Conservation (phyloP, 2,113 vertebrate genomes). For the Gymnarchus niloticus region DNA sequence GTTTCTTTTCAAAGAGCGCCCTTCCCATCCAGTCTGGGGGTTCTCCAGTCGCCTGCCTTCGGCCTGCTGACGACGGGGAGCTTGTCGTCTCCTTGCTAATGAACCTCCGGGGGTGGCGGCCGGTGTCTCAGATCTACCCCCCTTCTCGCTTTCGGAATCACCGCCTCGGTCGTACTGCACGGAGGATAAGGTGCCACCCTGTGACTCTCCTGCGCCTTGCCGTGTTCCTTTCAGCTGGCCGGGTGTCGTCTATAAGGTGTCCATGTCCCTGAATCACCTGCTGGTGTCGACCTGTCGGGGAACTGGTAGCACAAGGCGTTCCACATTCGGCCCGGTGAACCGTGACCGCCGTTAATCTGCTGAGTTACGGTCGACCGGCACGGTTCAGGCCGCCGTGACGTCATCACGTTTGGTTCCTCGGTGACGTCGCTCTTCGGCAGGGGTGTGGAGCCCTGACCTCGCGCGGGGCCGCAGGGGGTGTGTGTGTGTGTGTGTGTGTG, state of each 20-base stretch:
- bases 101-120: background rate
- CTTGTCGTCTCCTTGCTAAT: constrained; percentile 9
- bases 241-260: too few species aligned
- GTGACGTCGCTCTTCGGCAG: background rate
- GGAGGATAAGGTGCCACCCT: too few species aligned
- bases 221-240: background rate
- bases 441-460: constrained; percentile 3
- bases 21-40: background rate
- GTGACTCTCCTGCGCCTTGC: background rate
- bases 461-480: background rate
- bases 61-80: constrained; percentile 14
- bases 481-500: too few species aligned
- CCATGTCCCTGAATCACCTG: background rate
- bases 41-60: background rate
- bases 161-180: background rate
- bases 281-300: background rate
- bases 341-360: background rate
- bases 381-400: background rate
- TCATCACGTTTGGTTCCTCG: background rate
- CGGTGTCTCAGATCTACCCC: background rate
- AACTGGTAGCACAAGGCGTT: background rate
- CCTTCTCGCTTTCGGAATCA: background rate
- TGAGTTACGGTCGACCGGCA: background rate
- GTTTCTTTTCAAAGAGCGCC: background rate
- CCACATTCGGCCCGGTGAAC: background rate